These are phyloP conservation scores for Euplexia lucipara DNA, from an alignment of 2,888 invertebrate genomes.

Conservation along the genomic window DNA sequence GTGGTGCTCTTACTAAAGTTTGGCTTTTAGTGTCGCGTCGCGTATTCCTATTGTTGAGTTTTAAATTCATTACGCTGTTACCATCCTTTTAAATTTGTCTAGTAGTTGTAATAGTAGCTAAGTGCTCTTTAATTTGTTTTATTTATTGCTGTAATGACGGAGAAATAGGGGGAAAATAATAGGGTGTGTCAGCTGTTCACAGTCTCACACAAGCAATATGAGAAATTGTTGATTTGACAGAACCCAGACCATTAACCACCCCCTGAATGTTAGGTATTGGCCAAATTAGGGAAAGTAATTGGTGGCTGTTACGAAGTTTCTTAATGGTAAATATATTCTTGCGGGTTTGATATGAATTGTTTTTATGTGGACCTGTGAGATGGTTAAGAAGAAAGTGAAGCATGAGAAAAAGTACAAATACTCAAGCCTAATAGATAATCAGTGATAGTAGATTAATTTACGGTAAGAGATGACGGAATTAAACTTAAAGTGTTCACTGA, in stretches of 20 bases:
- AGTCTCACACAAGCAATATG: neutral
- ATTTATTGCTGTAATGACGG: constrained; percentile 9
- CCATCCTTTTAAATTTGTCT: constrained; percentile 7
- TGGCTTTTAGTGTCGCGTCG: constrained; percentile 40
- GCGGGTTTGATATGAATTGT: no score
- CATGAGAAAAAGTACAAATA: no score
- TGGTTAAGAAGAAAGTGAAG: no score
- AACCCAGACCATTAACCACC: neutral
- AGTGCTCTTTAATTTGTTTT: constrained; percentile 10
- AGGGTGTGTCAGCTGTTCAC: constrained; percentile 9
- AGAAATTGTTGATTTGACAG: neutral
- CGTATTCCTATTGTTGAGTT: constrained; percentile 44
- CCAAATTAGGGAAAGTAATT: neutral
- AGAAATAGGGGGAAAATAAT: constrained; percentile 6
- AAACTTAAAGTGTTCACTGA: no score
- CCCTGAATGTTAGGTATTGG: neutral
- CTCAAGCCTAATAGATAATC: no score
- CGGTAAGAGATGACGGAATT: no score
- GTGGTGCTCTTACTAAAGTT: constrained; percentile 56
- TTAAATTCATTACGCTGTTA: constrained; percentile 47
- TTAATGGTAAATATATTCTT: no score
- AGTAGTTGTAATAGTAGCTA: constrained; percentile 4
- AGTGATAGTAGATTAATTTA: no score
- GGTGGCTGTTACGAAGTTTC: neutral
- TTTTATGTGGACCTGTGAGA: no score